A percentile compares a stretch with the other conserved stretches of the same genome.
phyloP scores from a whole-genome alignment of 2,113 vertebrate genomes.

The Aix galericulata region DNA sequence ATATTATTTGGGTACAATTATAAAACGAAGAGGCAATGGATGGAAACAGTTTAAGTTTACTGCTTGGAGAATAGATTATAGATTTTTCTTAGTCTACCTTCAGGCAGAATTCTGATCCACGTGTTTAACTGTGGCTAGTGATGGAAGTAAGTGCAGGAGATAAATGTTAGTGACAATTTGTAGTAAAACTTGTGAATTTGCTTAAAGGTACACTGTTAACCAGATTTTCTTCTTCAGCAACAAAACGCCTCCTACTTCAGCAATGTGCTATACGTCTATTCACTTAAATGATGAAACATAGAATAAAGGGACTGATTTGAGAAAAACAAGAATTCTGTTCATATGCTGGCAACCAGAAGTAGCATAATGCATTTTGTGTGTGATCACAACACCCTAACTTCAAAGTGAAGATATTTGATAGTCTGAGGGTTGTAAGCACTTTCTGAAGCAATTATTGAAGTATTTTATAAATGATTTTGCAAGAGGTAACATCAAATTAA shows the following conservation, averaged over 20 bases:
- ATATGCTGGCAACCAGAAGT: neutral
- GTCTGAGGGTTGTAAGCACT: neutral
- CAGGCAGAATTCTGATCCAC: neutral
- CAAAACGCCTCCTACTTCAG: neutral
- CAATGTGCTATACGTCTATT: neutral
- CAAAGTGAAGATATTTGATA: neutral
- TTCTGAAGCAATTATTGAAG: neutral
- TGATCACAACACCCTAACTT: neutral
- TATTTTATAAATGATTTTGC: neutral
- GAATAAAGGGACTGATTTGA: neutral
- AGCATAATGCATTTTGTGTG: neutral
- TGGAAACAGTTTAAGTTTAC: neutral
- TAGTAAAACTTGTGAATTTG: neutral
- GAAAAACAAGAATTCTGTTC: neutral
- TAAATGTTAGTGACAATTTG: neutral
- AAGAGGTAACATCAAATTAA: neutral
- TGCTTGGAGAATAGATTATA: neutral
- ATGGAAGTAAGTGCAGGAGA: neutral
- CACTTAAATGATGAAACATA: neutral
- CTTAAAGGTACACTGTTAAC: neutral
- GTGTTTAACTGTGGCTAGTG: neutral
- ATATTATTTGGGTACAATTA: accelerated
- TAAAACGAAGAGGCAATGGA: neutral
- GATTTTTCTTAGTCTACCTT: neutral
- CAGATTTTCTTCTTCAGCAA: neutral